Conservation (phyloP, 1,140 invertebrate species). For the Drosophila pachea region DNA sequence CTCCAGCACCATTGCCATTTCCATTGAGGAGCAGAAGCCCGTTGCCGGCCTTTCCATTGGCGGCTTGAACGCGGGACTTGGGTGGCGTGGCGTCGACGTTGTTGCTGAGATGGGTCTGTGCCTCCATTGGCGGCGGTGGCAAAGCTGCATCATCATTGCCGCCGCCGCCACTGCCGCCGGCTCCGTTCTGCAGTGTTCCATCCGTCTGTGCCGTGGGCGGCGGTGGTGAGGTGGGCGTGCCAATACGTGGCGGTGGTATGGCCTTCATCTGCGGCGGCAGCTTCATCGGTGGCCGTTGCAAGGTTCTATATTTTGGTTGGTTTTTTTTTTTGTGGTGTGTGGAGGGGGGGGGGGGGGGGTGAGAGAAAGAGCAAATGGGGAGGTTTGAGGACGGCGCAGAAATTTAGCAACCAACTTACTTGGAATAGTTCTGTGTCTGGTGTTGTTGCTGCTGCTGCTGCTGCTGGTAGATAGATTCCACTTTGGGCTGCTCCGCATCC, state of each 20-base stretch:
- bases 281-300: conserved; percentile 78
- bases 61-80: conserved; percentile 35
- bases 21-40: conserved; percentile 62
- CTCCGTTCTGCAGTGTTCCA: conserved; percentile 44
- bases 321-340: too few species aligned
- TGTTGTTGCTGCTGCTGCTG: conserved; percentile 60
- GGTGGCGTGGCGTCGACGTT: conserved; percentile 30
- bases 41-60: conserved; percentile 47
- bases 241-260: conserved; percentile 78
- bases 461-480: conserved; percentile 71
- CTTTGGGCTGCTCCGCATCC: conserved; percentile 71
- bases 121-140: conserved; percentile 66
- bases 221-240: conserved; percentile 74
- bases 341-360: too few species aligned
- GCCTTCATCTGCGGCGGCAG: conserved; percentile 78
- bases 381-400: conserved; percentile 12
- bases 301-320: conserved; percentile 57
- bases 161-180: conserved; percentile 5
- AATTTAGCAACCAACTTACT: conserved; percentile 55
- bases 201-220: conserved; percentile 49
- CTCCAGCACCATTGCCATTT: conserved; percentile 21
- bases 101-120: conserved; percentile 30
- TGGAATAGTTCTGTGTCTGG: conserved; percentile 65
- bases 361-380: neutral
- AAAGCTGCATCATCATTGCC: conserved; percentile 61